Evolutionary conservation across 2,113 vertebrate species (phyloP).

Genomic region (Phalacrocorax carbo): DNA sequence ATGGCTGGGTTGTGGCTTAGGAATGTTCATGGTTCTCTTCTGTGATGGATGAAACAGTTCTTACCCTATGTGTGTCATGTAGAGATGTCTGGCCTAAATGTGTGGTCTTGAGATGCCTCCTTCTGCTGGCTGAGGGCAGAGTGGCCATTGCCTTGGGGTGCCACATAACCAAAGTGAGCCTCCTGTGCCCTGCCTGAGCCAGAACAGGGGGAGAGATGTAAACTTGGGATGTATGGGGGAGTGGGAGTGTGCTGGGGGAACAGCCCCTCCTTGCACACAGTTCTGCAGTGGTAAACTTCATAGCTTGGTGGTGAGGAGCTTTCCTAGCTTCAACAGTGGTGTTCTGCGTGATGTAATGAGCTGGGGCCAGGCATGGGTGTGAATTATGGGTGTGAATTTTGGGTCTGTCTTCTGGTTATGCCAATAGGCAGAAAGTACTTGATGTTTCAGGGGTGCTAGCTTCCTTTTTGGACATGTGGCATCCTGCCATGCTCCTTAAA

Average conservation of each 20-base stretch:
- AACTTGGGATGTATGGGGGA: background rate
- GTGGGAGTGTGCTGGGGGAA: rapidly evolving
- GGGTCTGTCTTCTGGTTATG: background rate
- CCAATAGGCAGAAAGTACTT: background rate
- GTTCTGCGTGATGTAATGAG: background rate
- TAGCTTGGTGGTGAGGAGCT: background rate
- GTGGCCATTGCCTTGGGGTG: background rate
- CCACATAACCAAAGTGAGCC: background rate
- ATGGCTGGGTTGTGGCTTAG: background rate
- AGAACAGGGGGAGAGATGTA: background rate
- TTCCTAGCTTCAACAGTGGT: background rate
- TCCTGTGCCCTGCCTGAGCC: background rate
- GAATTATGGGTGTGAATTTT: too few species aligned
- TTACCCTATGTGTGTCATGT: rapidly evolving
- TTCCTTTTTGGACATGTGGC: background rate
- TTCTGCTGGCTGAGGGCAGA: background rate
- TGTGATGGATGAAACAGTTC: background rate
- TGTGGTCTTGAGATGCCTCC: background rate
- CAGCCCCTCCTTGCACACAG: rapidly evolving
- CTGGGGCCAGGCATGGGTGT: background rate
- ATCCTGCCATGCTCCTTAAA: background rate
- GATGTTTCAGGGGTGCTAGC: background rate
- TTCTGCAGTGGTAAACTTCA: background rate
- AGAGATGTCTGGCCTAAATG: background rate
- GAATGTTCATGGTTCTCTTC: background rate